Conservation (phyloP, 2,888 invertebrate species). For the Antitype chi region DNA sequence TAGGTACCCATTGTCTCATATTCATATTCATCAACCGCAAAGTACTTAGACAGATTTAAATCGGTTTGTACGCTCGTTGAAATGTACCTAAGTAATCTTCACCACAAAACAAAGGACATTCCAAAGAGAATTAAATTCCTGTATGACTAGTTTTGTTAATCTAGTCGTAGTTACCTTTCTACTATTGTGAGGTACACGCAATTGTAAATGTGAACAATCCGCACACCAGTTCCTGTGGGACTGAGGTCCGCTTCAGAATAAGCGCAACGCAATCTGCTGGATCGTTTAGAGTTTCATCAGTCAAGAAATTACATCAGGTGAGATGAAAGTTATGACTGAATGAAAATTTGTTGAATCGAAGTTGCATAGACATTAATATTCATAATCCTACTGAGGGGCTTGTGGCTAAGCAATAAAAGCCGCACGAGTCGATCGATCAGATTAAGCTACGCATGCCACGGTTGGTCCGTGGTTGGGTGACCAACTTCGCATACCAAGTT, state of each 20-base stretch:
- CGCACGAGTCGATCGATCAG: too few relatives aligned
- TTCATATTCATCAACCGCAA: neutral
- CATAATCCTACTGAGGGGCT: too few relatives aligned
- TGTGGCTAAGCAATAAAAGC: too few relatives aligned
- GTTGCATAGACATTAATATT: too few relatives aligned
- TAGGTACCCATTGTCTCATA: neutral
- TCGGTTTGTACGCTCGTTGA: neutral
- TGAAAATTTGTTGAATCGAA: conserved; percentile 38
- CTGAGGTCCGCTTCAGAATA: conserved; percentile 14
- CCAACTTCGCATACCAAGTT: too few relatives aligned
- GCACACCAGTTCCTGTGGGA: conserved; percentile 38
- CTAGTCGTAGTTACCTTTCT: neutral
- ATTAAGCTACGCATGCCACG: too few relatives aligned
- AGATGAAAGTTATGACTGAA: conserved; percentile 26
- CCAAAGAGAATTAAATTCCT: conserved; percentile 4
- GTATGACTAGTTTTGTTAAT: conserved; percentile 33
- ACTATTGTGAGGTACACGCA: neutral
- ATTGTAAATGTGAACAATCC: conserved; percentile 46
- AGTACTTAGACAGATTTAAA: too few relatives aligned
- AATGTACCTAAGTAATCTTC: neutral
- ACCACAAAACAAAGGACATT: conserved; percentile 6
- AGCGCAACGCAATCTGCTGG: conserved; percentile 42
- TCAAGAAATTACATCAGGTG: conserved; percentile 43
- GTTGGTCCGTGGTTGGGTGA: too few relatives aligned
- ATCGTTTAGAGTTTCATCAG: conserved; percentile 55